Evolutionary conservation across 2,888 invertebrate genomes (phyloP), one percentile per base, ranked within the genome.

Genomic region (Plagodis dolabraria): DNA sequence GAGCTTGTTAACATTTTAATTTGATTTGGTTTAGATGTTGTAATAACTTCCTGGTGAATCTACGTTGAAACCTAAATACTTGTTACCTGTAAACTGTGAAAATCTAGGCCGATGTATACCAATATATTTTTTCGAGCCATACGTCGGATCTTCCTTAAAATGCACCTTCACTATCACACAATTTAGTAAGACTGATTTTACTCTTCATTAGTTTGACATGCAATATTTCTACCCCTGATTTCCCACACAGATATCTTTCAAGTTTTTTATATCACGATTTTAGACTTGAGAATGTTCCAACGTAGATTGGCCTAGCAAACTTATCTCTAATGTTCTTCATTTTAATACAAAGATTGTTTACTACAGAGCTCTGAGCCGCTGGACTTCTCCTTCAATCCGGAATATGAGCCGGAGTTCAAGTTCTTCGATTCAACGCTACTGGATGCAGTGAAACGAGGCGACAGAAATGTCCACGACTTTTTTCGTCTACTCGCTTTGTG

Each of bases 381-480:
- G 70, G 99, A 99, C 87, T 98, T 99, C 87, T 98, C 99, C n/a
- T 95, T 95, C 83, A 99, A 99, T 92, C 95, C 96, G 44, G 96
- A 98, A 85, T 96, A 96, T 85, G 99, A 99, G 88, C 94, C 96
- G 7, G 96, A 96, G 63, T 99, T 99, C 92, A 96, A 96, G 79
- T 99, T 99, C 94, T 99, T 97, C 90, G 99, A 99, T 92, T 92
- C 94, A 59, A 94, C 95, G 47, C 93, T 99, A 56, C 87, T 98
- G 74, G 97, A 97, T 59, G 97, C 97, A 10, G 97, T 99, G 47
- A 94, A 93, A 70, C 93, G 94, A 42, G 95, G 96, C 60, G 96
- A 98, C 80, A 88, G 92, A 47, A 94, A 96, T 78, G 96, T 96
- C 44, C 96, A 96, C 82, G 96, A 95, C 78, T 99, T 99, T 93